phyloP scores from a whole-genome alignment of 2,888 invertebrate species.

The Drosophila tripunctata region DNA sequence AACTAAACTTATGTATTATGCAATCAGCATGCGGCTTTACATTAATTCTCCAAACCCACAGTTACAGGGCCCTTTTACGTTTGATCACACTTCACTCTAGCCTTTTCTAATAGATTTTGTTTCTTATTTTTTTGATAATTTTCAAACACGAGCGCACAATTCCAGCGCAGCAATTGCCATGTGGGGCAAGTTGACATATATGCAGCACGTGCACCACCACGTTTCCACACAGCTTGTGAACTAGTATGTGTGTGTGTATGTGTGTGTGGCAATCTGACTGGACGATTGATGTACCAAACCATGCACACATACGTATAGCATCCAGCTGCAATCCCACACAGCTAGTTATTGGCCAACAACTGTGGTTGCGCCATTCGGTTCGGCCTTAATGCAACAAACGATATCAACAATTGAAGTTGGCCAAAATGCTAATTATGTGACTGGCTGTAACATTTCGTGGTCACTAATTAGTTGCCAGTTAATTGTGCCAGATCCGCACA shows the following conservation, averaged over 20 bases:
- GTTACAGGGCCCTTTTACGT: no score
- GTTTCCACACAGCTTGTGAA: background rate
- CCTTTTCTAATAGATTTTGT: background rate
- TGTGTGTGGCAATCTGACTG: slow-evolving; percentile 37
- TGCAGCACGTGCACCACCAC: slow-evolving; percentile 63
- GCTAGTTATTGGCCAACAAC: slow-evolving; percentile 37
- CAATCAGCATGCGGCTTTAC: no score
- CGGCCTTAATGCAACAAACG: slow-evolving; percentile 6
- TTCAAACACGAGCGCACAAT: slow-evolving; percentile 64
- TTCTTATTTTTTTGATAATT: slow-evolving; percentile 45
- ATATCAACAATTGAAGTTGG: slow-evolving; percentile 8
- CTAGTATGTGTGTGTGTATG: background rate
- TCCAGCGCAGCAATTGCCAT: slow-evolving; percentile 49
- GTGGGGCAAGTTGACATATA: slow-evolving; percentile 72
- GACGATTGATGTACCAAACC: slow-evolving; percentile 47
- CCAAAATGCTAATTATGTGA: slow-evolving; percentile 14
- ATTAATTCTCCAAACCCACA: no score
- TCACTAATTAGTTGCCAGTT: slow-evolving; percentile 27
- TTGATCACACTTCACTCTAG: no score
- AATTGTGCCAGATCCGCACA: slow-evolving; percentile 3
- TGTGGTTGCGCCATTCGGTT: slow-evolving; percentile 20
- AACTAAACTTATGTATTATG: no score
- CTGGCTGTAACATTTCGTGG: slow-evolving; percentile 18
- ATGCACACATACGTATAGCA: no score
- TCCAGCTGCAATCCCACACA: slow-evolving; percentile 18